phyloP scores from a whole-genome alignment of 2,113 vertebrate genomes.

The Labrus mixtus region DNA sequence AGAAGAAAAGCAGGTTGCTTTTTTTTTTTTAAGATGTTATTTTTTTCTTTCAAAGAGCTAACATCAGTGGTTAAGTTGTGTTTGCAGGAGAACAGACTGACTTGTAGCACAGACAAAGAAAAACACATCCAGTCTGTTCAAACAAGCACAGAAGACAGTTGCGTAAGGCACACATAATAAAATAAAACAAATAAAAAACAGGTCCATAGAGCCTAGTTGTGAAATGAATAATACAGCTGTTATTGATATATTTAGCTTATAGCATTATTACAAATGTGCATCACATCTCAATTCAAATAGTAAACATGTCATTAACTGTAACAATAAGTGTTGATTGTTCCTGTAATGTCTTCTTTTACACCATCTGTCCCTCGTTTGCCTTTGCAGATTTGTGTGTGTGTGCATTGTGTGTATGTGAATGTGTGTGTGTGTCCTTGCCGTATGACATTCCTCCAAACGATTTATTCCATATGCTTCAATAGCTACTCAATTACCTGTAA shows the following conservation, averaged over 20 bases:
- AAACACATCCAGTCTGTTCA: neutral
- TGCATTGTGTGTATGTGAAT: neutral
- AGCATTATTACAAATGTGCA: neutral
- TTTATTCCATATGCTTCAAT: conserved; percentile 35
- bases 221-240: neutral
- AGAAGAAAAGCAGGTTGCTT: too few relatives aligned
- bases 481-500: conserved; percentile 62
- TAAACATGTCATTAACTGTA: neutral
- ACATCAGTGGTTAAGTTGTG: neutral
- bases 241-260: neutral
- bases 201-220: neutral
- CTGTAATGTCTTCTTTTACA: neutral
- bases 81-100: neutral
- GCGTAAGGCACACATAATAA: neutral
- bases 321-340: neutral
- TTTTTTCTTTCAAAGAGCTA: neutral
- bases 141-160: neutral
- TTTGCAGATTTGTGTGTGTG: neutral
- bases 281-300: neutral
- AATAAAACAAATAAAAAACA: neutral
- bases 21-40: too few relatives aligned
- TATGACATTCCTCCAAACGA: conserved; percentile 26
- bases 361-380: neutral
- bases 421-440: neutral
- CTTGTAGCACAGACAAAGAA: neutral